Evolutionary conservation across 2,888 invertebrate species (phyloP).

Genomic region (Erebia epiphron): DNA sequence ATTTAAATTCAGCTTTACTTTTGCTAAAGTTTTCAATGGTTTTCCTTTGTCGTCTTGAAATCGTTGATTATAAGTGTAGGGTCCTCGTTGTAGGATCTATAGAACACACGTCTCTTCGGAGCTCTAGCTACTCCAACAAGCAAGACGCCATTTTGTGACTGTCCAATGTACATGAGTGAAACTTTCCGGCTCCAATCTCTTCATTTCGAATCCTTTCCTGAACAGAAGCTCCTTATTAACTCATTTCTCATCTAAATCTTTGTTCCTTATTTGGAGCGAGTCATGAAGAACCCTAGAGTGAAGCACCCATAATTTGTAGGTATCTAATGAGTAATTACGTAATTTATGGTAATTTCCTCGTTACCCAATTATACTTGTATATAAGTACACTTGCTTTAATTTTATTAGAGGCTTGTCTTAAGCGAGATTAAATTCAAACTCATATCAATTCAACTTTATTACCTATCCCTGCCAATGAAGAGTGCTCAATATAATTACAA

Average conservation of each 20-base stretch:
- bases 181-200: too few species aligned
- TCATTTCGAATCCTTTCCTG: too few species aligned
- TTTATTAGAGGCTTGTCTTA: not conserved
- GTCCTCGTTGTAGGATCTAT: too few species aligned
- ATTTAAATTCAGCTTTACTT: not conserved
- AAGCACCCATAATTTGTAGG: not conserved
- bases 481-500: too few species aligned
- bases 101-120: too few species aligned
- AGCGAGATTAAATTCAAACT: not conserved
- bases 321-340: constrained; percentile 6
- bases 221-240: not conserved
- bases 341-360: not conserved
- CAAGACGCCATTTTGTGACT: too few species aligned
- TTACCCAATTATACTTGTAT: not conserved
- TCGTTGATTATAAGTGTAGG: too few species aligned
- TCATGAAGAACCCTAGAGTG: not conserved
- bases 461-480: too few species aligned
- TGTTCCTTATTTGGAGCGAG: constrained; percentile 13
- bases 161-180: too few species aligned
- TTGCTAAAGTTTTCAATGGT: constrained; percentile 2
- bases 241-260: not conserved
- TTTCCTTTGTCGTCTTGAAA: too few species aligned
- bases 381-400: not conserved
- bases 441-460: too few species aligned
- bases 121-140: too few species aligned